These are phyloP conservation scores for Dilophus febrilis DNA, from an alignment of 2,888 invertebrate genomes.

Conservation along the genomic window DNA sequence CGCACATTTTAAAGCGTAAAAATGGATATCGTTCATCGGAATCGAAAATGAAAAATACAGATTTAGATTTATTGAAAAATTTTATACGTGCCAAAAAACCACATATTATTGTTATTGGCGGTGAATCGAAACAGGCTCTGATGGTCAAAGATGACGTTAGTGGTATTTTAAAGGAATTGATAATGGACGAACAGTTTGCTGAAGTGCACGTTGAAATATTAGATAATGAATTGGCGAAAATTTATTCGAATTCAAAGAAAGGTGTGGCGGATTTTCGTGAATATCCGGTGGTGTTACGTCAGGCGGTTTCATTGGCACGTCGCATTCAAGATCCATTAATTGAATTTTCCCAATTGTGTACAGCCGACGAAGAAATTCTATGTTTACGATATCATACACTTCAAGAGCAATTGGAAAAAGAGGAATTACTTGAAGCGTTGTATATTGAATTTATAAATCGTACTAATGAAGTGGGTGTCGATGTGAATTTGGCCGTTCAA, in stretches of 20 bases:
- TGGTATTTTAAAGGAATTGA: slow-evolving; percentile 52
- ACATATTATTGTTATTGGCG: slow-evolving; percentile 80
- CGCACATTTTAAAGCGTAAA: slow-evolving; percentile 67
- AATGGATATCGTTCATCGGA: slow-evolving; percentile 54
- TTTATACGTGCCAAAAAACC: slow-evolving; percentile 85
- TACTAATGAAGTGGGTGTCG: slow-evolving; percentile 96
- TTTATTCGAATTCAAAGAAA: slow-evolving; percentile 82
- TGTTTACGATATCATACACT: slow-evolving; percentile 84
- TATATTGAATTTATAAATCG: slow-evolving; percentile 84
- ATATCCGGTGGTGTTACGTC: slow-evolving; percentile 76
- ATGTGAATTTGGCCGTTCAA: slow-evolving; percentile 83
- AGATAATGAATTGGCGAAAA: slow-evolving; percentile 84
- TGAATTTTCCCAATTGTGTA: slow-evolving; percentile 91
- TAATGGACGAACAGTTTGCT: slow-evolving; percentile 75
- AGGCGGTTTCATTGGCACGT: slow-evolving; percentile 85
- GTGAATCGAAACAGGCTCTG: slow-evolving; percentile 75
- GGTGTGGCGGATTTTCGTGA: slow-evolving; percentile 79
- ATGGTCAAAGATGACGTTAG: slow-evolving; percentile 64
- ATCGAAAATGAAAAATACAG: slow-evolving; percentile 46
- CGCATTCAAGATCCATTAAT: slow-evolving; percentile 88
- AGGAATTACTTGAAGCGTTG: slow-evolving; percentile 70
- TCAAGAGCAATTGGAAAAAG: slow-evolving; percentile 65
- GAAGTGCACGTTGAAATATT: slow-evolving; percentile 75
- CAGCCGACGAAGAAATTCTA: slow-evolving; percentile 89
- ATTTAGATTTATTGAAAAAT: slow-evolving; percentile 49